Evolutionary conservation across 2,797 vertebrate genomes (phyloP).

Genomic region (Neopelma chrysocephalum): DNA sequence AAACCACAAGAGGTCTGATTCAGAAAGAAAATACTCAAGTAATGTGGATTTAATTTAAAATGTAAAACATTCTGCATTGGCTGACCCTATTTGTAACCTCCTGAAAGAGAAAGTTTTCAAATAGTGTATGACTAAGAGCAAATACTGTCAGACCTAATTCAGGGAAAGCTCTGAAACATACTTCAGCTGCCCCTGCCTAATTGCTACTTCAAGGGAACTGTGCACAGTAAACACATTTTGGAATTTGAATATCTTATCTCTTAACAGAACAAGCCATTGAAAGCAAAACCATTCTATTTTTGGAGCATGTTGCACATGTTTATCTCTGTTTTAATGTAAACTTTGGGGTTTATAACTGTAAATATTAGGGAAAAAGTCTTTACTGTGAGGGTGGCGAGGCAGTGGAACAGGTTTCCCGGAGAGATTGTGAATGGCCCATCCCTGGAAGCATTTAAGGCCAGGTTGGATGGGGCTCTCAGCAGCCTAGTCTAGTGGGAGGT

Average conservation of each 20-base stretch:
- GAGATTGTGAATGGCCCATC: background rate
- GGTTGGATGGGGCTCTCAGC: background rate
- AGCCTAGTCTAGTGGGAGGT: background rate
- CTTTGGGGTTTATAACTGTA: background rate
- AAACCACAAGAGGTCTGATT: background rate
- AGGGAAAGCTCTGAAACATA: background rate
- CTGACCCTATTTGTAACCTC: background rate
- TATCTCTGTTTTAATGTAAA: background rate
- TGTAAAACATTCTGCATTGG: background rate
- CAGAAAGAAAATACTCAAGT: background rate
- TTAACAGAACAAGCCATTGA: background rate
- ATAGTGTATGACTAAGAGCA: background rate
- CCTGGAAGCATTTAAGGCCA: background rate
- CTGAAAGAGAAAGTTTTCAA: background rate
- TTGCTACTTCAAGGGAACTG: background rate
- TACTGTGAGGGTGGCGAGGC: background rate
- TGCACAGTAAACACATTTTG: background rate
- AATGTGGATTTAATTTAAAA: background rate
- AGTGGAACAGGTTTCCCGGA: background rate
- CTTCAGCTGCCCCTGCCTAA: background rate
- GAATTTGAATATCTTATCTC: background rate
- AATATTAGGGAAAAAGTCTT: background rate
- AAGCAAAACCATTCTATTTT: background rate
- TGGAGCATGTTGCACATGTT: background rate
- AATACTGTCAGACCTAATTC: constrained; percentile 16